A percentile compares a stretch with the other conserved stretches of the same genome.
Conservation (phyloP, 1,140 invertebrate species). For the Zaprionus ghesquierei region DNA sequence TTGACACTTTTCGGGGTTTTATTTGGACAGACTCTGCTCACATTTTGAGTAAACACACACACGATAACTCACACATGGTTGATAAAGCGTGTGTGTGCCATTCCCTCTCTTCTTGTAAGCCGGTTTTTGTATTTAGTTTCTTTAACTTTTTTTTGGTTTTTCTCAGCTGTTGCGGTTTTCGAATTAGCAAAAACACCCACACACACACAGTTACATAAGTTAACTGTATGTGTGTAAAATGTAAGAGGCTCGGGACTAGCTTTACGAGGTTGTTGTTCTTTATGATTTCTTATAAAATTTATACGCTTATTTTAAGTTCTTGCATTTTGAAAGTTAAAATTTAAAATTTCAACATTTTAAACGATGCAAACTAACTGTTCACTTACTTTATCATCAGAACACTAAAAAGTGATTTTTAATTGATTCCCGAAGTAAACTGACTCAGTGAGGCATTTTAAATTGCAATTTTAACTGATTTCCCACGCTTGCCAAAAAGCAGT, state of each 20-base stretch:
- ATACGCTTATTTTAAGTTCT: not conserved
- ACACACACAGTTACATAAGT: constrained; percentile 11
- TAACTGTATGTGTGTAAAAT: not conserved
- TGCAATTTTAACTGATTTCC: constrained; percentile 9
- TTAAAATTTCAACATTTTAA: no score
- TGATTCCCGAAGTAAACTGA: not conserved
- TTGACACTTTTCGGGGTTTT: constrained; percentile 56
- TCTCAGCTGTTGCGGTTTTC: constrained; percentile 14
- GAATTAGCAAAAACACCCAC: not conserved
- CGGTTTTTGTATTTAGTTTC: constrained; percentile 54
- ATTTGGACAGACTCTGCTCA: constrained; percentile 40
- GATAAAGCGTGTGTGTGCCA: constrained; percentile 6
- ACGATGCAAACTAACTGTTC: not conserved
- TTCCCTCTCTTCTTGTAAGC: constrained; percentile 54
- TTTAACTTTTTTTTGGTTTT: constrained; percentile 10
- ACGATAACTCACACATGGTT: constrained; percentile 17
- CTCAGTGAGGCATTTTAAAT: not conserved
- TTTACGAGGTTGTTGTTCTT: not conserved
- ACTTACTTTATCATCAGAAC: not conserved
- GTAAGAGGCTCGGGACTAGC: not conserved
- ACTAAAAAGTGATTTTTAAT: not conserved
- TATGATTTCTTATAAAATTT: not conserved
- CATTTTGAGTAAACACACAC: constrained; percentile 2
- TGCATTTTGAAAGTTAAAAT: no score
- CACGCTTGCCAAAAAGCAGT: not conserved